These are phyloP conservation scores for Keiferia lycopersicella DNA, from an alignment of 2,888 invertebrate species.

Conservation along the genomic window DNA sequence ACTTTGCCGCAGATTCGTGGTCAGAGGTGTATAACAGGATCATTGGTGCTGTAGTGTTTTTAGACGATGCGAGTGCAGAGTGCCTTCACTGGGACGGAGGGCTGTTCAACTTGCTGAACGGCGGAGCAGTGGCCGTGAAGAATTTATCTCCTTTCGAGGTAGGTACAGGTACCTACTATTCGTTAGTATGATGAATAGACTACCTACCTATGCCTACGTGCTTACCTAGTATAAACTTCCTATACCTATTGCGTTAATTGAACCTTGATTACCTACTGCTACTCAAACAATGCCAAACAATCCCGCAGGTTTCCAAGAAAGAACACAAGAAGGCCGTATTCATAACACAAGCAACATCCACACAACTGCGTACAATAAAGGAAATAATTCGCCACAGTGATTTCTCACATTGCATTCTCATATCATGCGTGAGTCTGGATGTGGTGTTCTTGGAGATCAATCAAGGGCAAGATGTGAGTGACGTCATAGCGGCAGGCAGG, in stretches of 20 bases:
- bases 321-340: constrained; percentile 77
- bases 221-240: not conserved
- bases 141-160: constrained; percentile 85
- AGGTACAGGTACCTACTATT: constrained; percentile 24
- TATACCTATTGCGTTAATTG: not conserved
- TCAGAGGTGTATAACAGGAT: constrained; percentile 81
- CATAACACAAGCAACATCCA: constrained; percentile 77
- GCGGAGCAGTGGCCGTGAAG: constrained; percentile 84
- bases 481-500: constrained; percentile 57
- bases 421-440: constrained; percentile 80
- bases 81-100: constrained; percentile 87
- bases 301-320: constrained; percentile 54
- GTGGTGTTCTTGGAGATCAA: constrained; percentile 75
- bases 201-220: not conserved
- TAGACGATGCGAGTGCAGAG: constrained; percentile 84
- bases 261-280: not conserved
- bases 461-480: constrained; percentile 62
- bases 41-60: constrained; percentile 83
- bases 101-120: constrained; percentile 77
- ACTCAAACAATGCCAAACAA: constrained; percentile 13
- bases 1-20: constrained; percentile 82
- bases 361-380: constrained; percentile 78
- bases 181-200: not conserved
- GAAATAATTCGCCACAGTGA: constrained; percentile 83
- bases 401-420: constrained; percentile 82